phyloP scores from a whole-genome alignment of 2,888 invertebrate genomes.

The Cheilosia grossa region DNA sequence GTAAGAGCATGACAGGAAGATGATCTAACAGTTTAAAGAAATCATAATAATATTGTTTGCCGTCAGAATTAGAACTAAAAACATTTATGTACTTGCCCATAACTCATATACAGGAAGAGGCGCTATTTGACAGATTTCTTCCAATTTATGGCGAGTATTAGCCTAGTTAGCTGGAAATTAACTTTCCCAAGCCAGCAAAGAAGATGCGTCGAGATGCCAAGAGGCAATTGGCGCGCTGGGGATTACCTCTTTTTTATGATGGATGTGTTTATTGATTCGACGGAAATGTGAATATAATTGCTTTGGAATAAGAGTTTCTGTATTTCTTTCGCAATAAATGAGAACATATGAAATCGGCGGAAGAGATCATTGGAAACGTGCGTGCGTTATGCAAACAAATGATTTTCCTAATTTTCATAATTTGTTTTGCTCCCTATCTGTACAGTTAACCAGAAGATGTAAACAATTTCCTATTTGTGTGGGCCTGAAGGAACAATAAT shows the following conservation, averaged over 20 bases:
- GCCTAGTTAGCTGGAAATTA: slow-evolving; percentile 20
- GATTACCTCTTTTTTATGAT: slow-evolving; percentile 43
- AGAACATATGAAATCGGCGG: slow-evolving; percentile 19
- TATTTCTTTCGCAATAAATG: slow-evolving; percentile 17
- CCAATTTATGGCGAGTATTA: slow-evolving; percentile 48
- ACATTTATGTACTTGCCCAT: background rate
- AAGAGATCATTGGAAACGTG: slow-evolving; percentile 43
- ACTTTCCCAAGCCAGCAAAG: background rate
- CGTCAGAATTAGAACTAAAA: slow-evolving; percentile 1
- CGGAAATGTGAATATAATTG: slow-evolving; percentile 55
- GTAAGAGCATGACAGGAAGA: slow-evolving; percentile 26
- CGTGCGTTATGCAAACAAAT: slow-evolving; percentile 44
- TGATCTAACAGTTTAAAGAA: slow-evolving; percentile 15
- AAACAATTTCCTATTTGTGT: slow-evolving; percentile 26
- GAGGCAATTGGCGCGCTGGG: background rate
- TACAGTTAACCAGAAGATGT: slow-evolving; percentile 18
- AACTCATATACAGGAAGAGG: slow-evolving; percentile 42
- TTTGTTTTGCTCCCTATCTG: background rate
- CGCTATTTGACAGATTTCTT: slow-evolving; percentile 29
- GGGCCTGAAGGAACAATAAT: slow-evolving; percentile 8
- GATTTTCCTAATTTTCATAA: slow-evolving; percentile 11
- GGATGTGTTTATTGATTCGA: slow-evolving; percentile 46
- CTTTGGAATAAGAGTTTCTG: slow-evolving; percentile 34
- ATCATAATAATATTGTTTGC: slow-evolving; percentile 44
- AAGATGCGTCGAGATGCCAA: slow-evolving; percentile 1